Conservation (phyloP, 2,888 invertebrate genomes). For the Drosophila meridionalis region DNA sequence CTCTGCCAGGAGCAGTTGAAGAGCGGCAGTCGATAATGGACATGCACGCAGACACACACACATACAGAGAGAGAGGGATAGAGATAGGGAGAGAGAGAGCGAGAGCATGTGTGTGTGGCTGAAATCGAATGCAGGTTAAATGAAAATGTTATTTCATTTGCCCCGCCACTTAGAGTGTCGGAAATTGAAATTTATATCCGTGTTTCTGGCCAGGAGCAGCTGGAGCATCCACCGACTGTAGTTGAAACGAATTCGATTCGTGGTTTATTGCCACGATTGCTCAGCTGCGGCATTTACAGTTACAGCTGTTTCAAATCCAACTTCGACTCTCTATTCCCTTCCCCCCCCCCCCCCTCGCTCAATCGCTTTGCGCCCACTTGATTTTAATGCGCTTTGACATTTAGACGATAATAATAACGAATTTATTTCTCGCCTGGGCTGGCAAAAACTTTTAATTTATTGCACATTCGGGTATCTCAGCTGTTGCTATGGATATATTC, state of each 20-base stretch:
- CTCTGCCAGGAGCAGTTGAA: constrained; percentile 12
- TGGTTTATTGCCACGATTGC: constrained; percentile 78
- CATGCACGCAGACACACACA: constrained; percentile 47
- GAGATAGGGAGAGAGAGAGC: background rate
- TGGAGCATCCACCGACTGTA: constrained; percentile 41
- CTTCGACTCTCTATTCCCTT: background rate
- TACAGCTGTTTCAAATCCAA: constrained; percentile 50
- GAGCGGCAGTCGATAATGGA: constrained; percentile 61
- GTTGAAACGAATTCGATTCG: constrained; percentile 70
- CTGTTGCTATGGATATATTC: constrained; percentile 53
- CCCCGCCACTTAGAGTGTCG: constrained; percentile 81
- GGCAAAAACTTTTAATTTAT: constrained; percentile 69
- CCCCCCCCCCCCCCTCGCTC: background rate
- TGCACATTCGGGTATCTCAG: constrained; percentile 63
- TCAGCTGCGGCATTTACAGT: constrained; percentile 68
- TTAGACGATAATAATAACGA: constrained; percentile 76
- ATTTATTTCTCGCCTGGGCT: constrained; percentile 65
- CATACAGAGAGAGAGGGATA: constrained; percentile 1
- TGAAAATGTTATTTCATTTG: constrained; percentile 81
- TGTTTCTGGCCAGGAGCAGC: constrained; percentile 68
- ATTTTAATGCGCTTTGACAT: constrained; percentile 76
- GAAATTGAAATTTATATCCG: constrained; percentile 82
- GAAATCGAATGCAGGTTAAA: constrained; percentile 81
- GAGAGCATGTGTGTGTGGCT: constrained; percentile 35
- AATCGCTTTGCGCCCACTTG: constrained; percentile 38